Evolutionary conservation across 64 coral and sea anemone species (phyloP).

Genomic region (Actinia equina): DNA sequence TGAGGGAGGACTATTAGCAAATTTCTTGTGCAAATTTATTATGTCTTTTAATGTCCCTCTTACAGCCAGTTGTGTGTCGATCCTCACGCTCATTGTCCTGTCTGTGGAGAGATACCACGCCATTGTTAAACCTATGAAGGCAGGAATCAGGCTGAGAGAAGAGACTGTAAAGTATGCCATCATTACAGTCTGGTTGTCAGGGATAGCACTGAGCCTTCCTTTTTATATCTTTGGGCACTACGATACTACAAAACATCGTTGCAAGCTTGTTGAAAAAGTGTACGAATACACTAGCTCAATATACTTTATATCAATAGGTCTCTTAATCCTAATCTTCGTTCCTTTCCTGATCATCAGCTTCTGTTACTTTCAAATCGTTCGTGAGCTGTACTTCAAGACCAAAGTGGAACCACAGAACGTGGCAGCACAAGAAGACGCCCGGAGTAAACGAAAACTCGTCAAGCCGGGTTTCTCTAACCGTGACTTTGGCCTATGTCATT

Average conservation of each 20-base stretch:
- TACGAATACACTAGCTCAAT: no score
- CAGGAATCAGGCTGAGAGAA: not conserved
- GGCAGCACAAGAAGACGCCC: not conserved
- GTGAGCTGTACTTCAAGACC: constrained; percentile 19
- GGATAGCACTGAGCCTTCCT: not conserved
- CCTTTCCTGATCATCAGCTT: constrained; percentile 1
- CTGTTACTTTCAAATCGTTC: constrained; percentile 32
- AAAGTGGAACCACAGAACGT: not conserved
- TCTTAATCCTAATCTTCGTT: not conserved
- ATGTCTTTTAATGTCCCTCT: not conserved
- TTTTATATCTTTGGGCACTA: not conserved
- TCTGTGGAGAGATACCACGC: constrained; percentile 15
- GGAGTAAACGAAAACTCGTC: not conserved
- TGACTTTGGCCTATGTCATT: not conserved
- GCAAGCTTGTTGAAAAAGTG: no score
- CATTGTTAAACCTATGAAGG: constrained; percentile 2
- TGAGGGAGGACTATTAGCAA: no score
- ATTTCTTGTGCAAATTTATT: not conserved
- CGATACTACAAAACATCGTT: not conserved
- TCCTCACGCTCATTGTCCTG: constrained; percentile 12
- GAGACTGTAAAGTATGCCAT: not conserved
- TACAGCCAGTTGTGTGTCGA: no score
- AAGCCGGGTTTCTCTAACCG: not conserved
- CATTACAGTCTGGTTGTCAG: not conserved
- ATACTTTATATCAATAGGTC: no score